Conservation (phyloP, 2,797 vertebrate genomes). For the Selene dorsalis region DNA sequence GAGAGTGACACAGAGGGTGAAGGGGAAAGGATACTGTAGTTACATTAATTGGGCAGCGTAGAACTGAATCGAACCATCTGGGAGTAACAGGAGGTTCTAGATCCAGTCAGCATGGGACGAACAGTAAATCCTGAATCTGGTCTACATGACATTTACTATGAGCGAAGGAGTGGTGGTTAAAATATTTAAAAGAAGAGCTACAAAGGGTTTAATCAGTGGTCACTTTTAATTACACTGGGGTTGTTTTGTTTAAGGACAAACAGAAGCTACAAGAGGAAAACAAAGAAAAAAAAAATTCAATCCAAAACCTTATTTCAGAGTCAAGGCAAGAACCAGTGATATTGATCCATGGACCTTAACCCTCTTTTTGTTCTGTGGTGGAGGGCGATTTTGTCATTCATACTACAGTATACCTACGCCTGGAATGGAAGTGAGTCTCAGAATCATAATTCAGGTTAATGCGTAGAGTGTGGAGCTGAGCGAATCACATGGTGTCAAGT, state of each 20-base stretch:
- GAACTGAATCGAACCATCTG: conserved; percentile 68
- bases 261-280: conserved; percentile 47
- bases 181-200: conserved; percentile 73
- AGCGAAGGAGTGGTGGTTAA: conserved; percentile 56
- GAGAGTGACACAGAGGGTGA: conserved; percentile 5
- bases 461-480: conserved; percentile 64
- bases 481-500: conserved; percentile 70
- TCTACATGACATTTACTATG: conserved; percentile 59
- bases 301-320: conserved; percentile 67
- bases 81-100: conserved; percentile 50
- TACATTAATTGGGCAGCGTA: conserved; percentile 56
- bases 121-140: conserved; percentile 63
- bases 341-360: conserved; percentile 76
- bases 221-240: conserved; percentile 84
- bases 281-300: conserved; percentile 48
- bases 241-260: conserved; percentile 77
- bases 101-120: conserved; percentile 58
- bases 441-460: conserved; percentile 71
- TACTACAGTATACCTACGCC: conserved; percentile 55
- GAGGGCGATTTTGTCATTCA: conserved; percentile 78
- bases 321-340: conserved; percentile 62
- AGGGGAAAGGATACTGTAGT: conserved; percentile 31
- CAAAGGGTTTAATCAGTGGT: conserved; percentile 81
- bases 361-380: conserved; percentile 66
- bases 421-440: conserved; percentile 61